A percentile compares a stretch with the other conserved stretches of the same genome.
These are phyloP conservation scores for Mycteria americana DNA, from an alignment of 2,797 vertebrate genomes.

Conservation along the genomic window DNA sequence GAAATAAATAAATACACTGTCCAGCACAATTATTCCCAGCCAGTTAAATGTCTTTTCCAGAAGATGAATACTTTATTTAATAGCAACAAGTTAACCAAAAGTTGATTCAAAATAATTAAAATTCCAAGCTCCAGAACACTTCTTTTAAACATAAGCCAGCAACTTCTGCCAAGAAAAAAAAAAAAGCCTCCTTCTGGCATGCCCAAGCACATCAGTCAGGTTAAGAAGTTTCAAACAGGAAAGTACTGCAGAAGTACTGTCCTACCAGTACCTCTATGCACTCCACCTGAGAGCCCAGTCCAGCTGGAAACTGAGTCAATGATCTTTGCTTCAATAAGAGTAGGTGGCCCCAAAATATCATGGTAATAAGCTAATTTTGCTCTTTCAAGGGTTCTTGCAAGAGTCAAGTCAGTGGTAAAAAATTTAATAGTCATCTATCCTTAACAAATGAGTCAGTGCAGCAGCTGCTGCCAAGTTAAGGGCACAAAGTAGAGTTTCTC, in stretches of 20 bases:
- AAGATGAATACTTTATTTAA: neutral
- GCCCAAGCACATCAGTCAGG: neutral
- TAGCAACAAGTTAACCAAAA: neutral
- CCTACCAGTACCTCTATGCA: neutral
- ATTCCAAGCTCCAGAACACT: neutral
- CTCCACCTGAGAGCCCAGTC: neutral
- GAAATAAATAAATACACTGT: neutral
- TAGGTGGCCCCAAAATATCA: neutral
- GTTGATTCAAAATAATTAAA: constrained; percentile 7
- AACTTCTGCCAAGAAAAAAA: neutral
- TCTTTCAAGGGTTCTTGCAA: neutral
- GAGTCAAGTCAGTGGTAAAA: neutral
- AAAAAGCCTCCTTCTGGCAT: neutral
- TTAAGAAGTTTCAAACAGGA: neutral
- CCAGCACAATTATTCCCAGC: neutral
- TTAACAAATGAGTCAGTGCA: neutral
- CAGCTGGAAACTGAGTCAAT: neutral
- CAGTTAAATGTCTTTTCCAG: neutral
- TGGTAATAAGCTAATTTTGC: neutral
- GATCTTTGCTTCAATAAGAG: neutral
- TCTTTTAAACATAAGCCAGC: constrained; percentile 9
- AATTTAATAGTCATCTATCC: neutral
- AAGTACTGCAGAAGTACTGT: neutral
- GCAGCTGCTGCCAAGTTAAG: neutral
- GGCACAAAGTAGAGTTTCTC: neutral